Conservation (phyloP, 2,888 invertebrate genomes). For the Clostera curtula region DNA sequence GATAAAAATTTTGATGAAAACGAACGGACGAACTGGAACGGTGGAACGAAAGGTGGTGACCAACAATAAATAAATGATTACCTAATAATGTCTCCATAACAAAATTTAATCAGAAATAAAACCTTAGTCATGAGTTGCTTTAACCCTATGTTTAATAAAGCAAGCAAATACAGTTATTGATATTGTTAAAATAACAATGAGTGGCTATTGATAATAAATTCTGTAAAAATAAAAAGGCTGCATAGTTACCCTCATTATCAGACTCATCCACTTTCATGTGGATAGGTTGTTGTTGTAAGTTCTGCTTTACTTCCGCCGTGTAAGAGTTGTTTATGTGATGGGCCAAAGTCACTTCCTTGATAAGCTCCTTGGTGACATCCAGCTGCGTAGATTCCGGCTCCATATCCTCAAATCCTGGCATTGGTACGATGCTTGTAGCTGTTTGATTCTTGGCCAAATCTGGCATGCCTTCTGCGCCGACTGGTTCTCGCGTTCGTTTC, state of each 20-base stretch:
- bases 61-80: no score
- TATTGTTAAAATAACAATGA: no score
- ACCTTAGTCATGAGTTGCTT: no score
- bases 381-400: conserved; percentile 24
- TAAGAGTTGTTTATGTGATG: conserved; percentile 92
- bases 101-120: no score
- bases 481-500: conserved; percentile 87
- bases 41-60: no score
- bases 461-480: conserved; percentile 30
- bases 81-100: no score
- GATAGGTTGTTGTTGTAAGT: conserved; percentile 28
- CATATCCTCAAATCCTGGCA: conserved; percentile 22
- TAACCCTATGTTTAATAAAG: no score
- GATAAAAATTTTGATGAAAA: no score
- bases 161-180: no score
- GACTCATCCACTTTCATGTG: conserved; percentile 31
- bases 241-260: conserved; percentile 24
- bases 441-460: conserved; percentile 27
- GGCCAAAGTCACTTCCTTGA: conserved; percentile 76
- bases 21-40: no score
- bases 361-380: conserved; percentile 39
- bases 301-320: conserved; percentile 86
- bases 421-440: conserved; percentile 5
- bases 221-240: no score
- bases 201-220: no score